A percentile compares a stretch with the other conserved stretches of the same genome.
Conservation (phyloP, 1,140 invertebrate species). For the Drosophila orena region DNA sequence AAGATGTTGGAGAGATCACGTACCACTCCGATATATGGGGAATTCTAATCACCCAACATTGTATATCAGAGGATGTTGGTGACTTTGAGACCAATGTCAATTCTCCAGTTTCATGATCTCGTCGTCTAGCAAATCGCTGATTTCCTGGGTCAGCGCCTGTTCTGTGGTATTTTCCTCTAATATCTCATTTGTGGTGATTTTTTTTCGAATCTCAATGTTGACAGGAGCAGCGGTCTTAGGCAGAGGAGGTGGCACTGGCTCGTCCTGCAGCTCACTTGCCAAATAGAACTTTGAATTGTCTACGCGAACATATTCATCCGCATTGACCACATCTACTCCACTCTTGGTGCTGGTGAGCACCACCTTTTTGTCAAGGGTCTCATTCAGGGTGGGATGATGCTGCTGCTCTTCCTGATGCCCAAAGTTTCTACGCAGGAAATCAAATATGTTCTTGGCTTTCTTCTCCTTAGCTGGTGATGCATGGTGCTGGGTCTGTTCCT, state of each 20-base stretch:
- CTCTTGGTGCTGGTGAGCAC: conserved; percentile 72
- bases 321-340: conserved; percentile 68
- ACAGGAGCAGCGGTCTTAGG: conserved; percentile 77
- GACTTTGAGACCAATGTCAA: neutral
- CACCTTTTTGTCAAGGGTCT: conserved; percentile 70
- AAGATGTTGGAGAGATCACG: conserved; percentile 21
- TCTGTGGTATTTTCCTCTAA: conserved; percentile 72
- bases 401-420: conserved; percentile 64
- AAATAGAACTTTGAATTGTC: conserved; percentile 83
- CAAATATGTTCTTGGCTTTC: conserved; percentile 83
- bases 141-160: conserved; percentile 73
- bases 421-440: conserved; percentile 80
- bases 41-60: conserved; percentile 9
- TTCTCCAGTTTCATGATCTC: conserved; percentile 75
- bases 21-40: neutral
- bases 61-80: neutral
- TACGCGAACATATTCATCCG: conserved; percentile 63
- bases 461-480: conserved; percentile 54
- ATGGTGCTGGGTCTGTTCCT: conserved; percentile 7
- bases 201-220: conserved; percentile 77
- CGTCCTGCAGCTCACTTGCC: conserved; percentile 41
- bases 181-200: conserved; percentile 76
- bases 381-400: conserved; percentile 58
- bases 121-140: conserved; percentile 79
- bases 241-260: conserved; percentile 56